A percentile compares a stretch with the other conserved stretches of the same genome.
Conservation (phyloP, 2,888 invertebrate genomes). For the Seira sanloemensis region DNA sequence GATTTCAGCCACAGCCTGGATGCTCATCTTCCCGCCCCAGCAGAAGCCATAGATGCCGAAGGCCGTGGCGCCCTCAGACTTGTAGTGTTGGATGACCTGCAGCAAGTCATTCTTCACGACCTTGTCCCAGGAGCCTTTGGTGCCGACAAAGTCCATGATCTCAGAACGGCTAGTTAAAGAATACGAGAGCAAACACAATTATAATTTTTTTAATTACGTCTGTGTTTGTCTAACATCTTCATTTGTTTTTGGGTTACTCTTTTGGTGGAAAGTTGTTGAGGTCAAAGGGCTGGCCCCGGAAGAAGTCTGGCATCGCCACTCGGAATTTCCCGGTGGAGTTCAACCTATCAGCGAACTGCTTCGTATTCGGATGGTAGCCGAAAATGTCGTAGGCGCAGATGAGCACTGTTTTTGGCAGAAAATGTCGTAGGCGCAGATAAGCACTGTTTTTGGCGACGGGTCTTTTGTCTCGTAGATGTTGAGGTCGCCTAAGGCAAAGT, state of each 20-base stretch:
- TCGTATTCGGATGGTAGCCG: constrained; percentile 63
- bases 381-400: constrained; percentile 70
- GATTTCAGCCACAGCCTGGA: constrained; percentile 43
- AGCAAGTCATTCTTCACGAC: constrained; percentile 61
- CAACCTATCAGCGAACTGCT: constrained; percentile 66
- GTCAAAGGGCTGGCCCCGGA: constrained; percentile 51
- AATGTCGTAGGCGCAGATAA: constrained; percentile 69
- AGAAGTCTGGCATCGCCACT: constrained; percentile 70
- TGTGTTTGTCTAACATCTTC: not conserved
- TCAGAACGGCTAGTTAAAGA: constrained; percentile 45
- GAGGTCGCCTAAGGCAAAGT: constrained; percentile 54
- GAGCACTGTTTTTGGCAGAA: constrained; percentile 64
- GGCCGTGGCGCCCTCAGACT: constrained; percentile 34
- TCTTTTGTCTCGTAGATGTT: constrained; percentile 67
- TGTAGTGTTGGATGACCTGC: constrained; percentile 62
- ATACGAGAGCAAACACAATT: not conserved
- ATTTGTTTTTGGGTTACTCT: constrained; percentile 47
- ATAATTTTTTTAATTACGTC: not conserved
- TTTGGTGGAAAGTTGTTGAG: constrained; percentile 63
- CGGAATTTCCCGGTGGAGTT: constrained; percentile 60
- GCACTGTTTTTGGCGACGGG: constrained; percentile 19
- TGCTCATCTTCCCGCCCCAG: constrained; percentile 56
- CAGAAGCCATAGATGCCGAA: constrained; percentile 63
- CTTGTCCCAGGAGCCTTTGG: constrained; percentile 65
- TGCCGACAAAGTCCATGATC: constrained; percentile 54